Base-by-base conservation (phyloP, 2,888 invertebrate species). In the Drosophila acutilabella region DNA sequence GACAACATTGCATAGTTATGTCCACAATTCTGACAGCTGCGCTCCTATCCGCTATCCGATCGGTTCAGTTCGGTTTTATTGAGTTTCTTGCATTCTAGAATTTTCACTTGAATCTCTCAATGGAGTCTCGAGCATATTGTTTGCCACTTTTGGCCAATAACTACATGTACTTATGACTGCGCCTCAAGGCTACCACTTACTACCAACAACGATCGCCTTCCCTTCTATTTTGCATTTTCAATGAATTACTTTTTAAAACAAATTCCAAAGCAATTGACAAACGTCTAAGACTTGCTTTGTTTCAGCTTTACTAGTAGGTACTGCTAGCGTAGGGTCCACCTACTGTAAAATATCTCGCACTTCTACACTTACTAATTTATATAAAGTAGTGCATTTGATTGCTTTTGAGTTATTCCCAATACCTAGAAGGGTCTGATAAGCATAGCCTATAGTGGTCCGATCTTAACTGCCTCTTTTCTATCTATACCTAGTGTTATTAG, bases 91-190 rank as follows among this genome's bases (percentile, higher is more conserved):
- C 18, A 36, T 54, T 54, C 38, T 10, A n/a, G 36, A 14, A 23
- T 44, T 77, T 74, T 74, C 74, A 57, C 54, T 23, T 50, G 78
- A 74, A 53, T 59, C 68, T 59, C 56, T 74, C 56, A 74, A 74
- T 74, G 74, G 73, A 62, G 40, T 40, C 41, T 18, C 44, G 11
- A n/a, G 16, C 52, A 51, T 40, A 42, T 30, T 54, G 10, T 42
- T 7, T 14, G 40, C 13, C 14, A 14, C n/a, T 54, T 57, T 65
- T 56, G 52, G 41, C 77, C 50, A 42, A 54, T 51, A 51, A 51
- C 51, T 33, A 44, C 42, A 54, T 42, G 20, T 64, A 75, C 64
- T 73, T 70, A 73, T 48, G 64, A 64, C 59, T 48, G 47, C 45
- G 56, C 42, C 69, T 69, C 52, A 56, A 56, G 54, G 54, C 52